Evolutionary conservation across 2,888 invertebrate genomes (phyloP).

Genomic region (Margaritifera margaritifera): DNA sequence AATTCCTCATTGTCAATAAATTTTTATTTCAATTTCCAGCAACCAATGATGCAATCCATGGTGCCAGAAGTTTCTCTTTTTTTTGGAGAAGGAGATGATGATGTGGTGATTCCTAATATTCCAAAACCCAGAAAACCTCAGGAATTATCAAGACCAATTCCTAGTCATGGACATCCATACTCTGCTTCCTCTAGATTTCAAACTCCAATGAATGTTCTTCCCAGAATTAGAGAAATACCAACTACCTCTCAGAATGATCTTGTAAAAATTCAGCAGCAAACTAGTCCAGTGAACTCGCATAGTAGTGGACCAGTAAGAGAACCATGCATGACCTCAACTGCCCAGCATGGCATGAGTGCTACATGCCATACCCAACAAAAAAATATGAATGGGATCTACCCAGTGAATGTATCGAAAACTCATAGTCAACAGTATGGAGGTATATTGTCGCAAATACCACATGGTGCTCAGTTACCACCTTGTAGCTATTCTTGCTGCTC

Average conservation of each 20-base stretch:
- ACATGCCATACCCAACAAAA: no score
- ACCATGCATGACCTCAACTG: background rate
- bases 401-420: no score
- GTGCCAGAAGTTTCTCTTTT: slow-evolving; percentile 71
- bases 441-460: no score
- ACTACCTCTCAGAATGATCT: slow-evolving; percentile 1
- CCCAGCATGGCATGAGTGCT: no score
- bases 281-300: background rate
- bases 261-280: background rate
- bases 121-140: slow-evolving; percentile 6
- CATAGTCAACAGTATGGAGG: no score
- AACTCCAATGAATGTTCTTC: background rate
- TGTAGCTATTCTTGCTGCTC: no score
- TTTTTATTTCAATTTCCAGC: slow-evolving; percentile 42
- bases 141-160: background rate
- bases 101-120: slow-evolving; percentile 26
- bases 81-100: slow-evolving; percentile 46
- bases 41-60: slow-evolving; percentile 58
- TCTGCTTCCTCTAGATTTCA: background rate
- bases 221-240: background rate
- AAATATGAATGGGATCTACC: no score
- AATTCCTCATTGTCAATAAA: no score
- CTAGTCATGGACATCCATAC: background rate
- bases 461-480: no score
- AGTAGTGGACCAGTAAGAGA: background rate